A percentile compares a stretch with the other conserved stretches of the same genome.
Conservation (phyloP, 2,797 vertebrate genomes). For the Pelodytes ibericus region DNA sequence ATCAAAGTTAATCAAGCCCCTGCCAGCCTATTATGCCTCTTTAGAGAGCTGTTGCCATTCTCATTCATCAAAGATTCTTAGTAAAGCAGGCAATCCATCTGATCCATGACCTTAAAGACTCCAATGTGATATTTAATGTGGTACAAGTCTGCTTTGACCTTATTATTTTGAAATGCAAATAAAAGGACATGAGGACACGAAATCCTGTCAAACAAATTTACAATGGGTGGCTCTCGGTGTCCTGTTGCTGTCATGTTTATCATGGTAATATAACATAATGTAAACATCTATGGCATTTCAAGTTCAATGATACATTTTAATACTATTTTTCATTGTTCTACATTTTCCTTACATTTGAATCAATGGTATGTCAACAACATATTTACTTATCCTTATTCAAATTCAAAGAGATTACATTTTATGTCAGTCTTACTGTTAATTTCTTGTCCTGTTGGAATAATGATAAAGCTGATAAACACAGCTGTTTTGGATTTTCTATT, state of each 20-base stretch:
- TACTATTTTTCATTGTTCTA: slow-evolving; percentile 6
- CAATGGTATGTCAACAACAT: slow-evolving; percentile 20
- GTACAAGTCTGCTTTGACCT: slow-evolving; percentile 57
- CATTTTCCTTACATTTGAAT: neutral
- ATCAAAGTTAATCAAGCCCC: slow-evolving; percentile 60
- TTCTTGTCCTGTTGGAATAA: too few species aligned
- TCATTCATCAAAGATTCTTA: slow-evolving; percentile 59
- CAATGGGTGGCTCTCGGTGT: slow-evolving; percentile 30
- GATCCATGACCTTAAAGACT: slow-evolving; percentile 57
- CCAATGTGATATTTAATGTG: slow-evolving; percentile 58
- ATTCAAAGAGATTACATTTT: slow-evolving; percentile 8
- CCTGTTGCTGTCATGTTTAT: slow-evolving; percentile 31
- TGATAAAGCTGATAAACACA: too few species aligned
- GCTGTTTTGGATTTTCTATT: too few species aligned
- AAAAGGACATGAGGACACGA: slow-evolving; percentile 61
- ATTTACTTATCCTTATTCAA: slow-evolving; percentile 26
- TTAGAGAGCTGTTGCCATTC: slow-evolving; percentile 60
- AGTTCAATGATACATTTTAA: slow-evolving; percentile 6
- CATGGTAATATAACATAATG: slow-evolving; percentile 24
- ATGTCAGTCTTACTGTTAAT: too few species aligned
- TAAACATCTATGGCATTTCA: slow-evolving; percentile 22
- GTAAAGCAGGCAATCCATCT: slow-evolving; percentile 60
- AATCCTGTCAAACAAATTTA: slow-evolving; percentile 29
- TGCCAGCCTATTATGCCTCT: slow-evolving; percentile 61
- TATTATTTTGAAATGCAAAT: slow-evolving; percentile 60